Percentiles rank a stretch among this genome's conserved stretches.
Evolutionary conservation across 2,888 invertebrate genomes (phyloP).

Genomic region (Sphaeridia pumilis): DNA sequence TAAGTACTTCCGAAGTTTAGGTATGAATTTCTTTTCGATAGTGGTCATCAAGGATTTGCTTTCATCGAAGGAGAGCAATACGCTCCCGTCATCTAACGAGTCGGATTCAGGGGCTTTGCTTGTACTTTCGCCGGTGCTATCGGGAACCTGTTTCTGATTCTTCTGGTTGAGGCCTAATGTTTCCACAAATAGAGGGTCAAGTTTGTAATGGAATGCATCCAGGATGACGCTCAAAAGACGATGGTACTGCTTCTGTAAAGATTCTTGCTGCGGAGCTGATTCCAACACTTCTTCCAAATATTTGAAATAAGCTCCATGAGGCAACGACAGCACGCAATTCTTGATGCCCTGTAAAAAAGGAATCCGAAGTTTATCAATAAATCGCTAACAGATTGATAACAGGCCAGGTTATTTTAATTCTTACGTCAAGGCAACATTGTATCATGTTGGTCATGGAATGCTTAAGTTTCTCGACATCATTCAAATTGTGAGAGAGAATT

Average conservation of each 20-base stretch:
- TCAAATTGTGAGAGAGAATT: constrained; percentile 9
- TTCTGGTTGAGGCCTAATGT: not conserved
- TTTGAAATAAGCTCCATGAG: constrained; percentile 13
- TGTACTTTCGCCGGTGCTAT: not conserved
- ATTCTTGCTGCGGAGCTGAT: constrained; percentile 5
- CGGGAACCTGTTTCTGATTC: not conserved
- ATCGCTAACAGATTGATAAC: no score
- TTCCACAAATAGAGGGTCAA: constrained; percentile 1
- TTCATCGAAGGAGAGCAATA: constrained; percentile 5
- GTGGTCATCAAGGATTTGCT: constrained; percentile 10
- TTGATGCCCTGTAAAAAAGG: constrained; percentile 7
- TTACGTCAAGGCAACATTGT: constrained; percentile 11
- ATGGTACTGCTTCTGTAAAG: constrained; percentile 11
- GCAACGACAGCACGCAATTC: constrained; percentile 6
- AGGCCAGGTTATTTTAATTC: not conserved
- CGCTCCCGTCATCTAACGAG: not conserved
- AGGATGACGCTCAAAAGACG: constrained; percentile 3
- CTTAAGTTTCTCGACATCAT: constrained; percentile 8
- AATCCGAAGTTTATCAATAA: not conserved
- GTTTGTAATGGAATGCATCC: constrained; percentile 9
- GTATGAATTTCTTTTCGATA: constrained; percentile 11
- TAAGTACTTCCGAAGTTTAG: constrained; percentile 11
- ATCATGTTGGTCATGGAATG: constrained; percentile 5
- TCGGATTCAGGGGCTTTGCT: not conserved
- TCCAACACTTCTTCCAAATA: constrained; percentile 8